Evolutionary conservation across 2,888 invertebrate genomes (phyloP).

Genomic region (Scaptomyza caliginosa): DNA sequence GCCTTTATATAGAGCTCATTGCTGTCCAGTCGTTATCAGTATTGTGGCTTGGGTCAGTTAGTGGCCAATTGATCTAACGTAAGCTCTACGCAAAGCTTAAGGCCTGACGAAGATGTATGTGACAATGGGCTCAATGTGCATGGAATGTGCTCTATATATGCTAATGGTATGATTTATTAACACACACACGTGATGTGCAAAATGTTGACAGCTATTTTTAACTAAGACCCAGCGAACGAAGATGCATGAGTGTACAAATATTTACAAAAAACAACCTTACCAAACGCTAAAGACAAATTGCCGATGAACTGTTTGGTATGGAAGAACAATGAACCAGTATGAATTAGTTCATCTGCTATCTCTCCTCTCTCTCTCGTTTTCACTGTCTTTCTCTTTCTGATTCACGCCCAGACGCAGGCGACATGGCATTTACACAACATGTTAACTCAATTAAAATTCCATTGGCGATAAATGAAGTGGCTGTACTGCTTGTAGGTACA

Average conservation of each 20-base stretch:
- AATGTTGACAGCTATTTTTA: neutral
- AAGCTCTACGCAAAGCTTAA: constrained; percentile 1
- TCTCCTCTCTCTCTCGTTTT: constrained; percentile 22
- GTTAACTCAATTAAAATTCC: constrained; percentile 69
- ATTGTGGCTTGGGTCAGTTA: constrained; percentile 50
- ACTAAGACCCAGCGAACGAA: constrained; percentile 16
- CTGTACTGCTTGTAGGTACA: constrained; percentile 40
- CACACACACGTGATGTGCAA: constrained; percentile 1
- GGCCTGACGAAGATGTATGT: constrained; percentile 48
- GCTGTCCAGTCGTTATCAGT: constrained; percentile 32
- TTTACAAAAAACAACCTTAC: no score
- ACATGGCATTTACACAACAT: constrained; percentile 47
- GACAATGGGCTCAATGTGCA: neutral
- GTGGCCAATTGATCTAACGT: neutral
- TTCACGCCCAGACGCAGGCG: constrained; percentile 25
- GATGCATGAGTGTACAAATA: constrained; percentile 13
- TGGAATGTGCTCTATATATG: neutral
- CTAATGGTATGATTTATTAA: neutral
- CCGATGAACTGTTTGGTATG: neutral
- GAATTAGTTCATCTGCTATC: constrained; percentile 9
- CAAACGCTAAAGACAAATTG: no score
- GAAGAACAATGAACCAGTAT: neutral
- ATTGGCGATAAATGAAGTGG: constrained; percentile 63
- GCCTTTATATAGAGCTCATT: constrained; percentile 4
- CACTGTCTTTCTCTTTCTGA: no score